These are phyloP conservation scores for Bos javanicus DNA, from an alignment of 2,113 vertebrate species.

Conservation along the genomic window DNA sequence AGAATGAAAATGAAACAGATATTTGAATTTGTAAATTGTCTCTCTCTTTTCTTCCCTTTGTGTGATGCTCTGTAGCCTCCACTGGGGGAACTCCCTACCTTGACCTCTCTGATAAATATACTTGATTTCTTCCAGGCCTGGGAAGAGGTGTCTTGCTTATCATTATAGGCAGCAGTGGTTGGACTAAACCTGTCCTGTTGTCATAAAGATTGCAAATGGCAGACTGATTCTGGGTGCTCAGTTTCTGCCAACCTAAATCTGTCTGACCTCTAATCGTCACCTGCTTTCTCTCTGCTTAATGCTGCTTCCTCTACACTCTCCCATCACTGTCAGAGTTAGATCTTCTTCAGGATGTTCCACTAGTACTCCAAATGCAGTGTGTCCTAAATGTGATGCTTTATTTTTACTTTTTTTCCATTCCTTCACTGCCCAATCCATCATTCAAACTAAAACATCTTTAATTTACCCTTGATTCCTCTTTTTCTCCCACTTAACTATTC, in stretches of 20 bases:
- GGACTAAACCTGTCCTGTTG: background rate
- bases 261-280: background rate
- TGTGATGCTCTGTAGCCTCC: background rate
- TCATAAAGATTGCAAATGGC: background rate
- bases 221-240: background rate
- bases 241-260: background rate
- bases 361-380: background rate
- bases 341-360: background rate
- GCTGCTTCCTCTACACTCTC: background rate
- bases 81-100: background rate
- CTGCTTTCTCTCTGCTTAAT: background rate
- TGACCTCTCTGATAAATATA: background rate
- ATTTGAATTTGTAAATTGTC: slow-evolving; percentile 32
- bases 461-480: background rate
- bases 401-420: background rate
- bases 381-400: background rate
- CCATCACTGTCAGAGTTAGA: background rate
- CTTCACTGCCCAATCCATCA: background rate
- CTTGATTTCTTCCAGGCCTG: slow-evolving; percentile 12
- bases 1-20: slow-evolving; percentile 51
- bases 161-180: background rate
- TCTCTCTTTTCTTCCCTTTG: background rate
- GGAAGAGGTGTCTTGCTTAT: background rate
- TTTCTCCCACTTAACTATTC: background rate
- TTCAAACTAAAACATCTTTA: background rate